Percentiles rank a stretch among this genome's conserved stretches.
Evolutionary conservation across 2,797 vertebrate genomes (phyloP).

Genomic region (Rachycentron canadum): DNA sequence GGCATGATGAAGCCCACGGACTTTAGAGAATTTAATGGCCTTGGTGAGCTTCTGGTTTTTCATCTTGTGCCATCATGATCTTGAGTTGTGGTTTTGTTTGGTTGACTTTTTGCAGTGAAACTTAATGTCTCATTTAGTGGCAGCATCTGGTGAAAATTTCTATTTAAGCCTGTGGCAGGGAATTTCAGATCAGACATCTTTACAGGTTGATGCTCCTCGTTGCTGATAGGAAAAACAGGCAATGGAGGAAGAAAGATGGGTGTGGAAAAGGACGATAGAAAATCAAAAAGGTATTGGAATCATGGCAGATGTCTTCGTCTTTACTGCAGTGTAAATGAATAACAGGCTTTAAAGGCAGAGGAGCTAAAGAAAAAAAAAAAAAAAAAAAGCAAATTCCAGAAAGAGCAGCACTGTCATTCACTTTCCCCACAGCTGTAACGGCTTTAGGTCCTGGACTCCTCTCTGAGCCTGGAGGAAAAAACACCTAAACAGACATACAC

Average conservation of each 20-base stretch:
- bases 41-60: neutral
- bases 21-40: neutral
- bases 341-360: slow-evolving; percentile 47
- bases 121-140: neutral
- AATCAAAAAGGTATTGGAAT: slow-evolving; percentile 31
- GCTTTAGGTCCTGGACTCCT: slow-evolving; percentile 4
- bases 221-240: neutral
- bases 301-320: slow-evolving; percentile 38
- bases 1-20: neutral
- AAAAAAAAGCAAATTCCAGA: slow-evolving; percentile 34
- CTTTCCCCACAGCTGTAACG: slow-evolving; percentile 38
- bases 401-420: slow-evolving; percentile 38
- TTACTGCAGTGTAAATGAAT: slow-evolving; percentile 56
- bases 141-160: neutral
- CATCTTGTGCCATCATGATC: neutral
- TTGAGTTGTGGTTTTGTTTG: neutral
- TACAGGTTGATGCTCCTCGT: neutral
- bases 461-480: slow-evolving; percentile 18
- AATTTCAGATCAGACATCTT: slow-evolving; percentile 1
- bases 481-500: slow-evolving; percentile 22
- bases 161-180: neutral
- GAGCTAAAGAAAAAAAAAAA: no score
- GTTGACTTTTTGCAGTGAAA: neutral
- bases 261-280: slow-evolving; percentile 28
- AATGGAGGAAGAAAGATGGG: slow-evolving; percentile 18